These are phyloP conservation scores for Halocaridina rubra DNA, from an alignment of 2,888 invertebrate species.

Conservation along the genomic window DNA sequence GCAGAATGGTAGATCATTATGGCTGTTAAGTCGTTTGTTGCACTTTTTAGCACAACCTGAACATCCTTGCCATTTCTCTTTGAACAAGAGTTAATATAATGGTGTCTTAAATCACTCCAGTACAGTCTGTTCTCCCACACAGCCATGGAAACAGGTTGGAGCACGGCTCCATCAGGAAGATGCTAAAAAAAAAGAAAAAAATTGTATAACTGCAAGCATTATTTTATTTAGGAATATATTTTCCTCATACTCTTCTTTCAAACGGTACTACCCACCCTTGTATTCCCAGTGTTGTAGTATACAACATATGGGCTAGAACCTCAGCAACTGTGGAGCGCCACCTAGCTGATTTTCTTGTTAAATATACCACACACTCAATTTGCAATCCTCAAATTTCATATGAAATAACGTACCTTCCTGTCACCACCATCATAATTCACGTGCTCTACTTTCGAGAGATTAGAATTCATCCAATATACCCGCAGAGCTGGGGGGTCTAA, in stretches of 20 bases:
- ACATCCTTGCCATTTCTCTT: conserved; percentile 31
- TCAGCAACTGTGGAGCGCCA: no score
- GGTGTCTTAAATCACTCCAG: conserved; percentile 41
- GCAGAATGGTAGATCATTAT: conserved; percentile 31
- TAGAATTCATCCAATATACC: conserved; percentile 45
- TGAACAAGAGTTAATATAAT: not conserved
- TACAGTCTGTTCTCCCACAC: conserved; percentile 50
- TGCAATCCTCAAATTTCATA: no score
- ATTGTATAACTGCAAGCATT: not conserved
- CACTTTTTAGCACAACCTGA: not conserved
- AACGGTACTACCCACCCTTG: not conserved
- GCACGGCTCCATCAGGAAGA: not conserved
- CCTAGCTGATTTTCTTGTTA: not conserved
- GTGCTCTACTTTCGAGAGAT: not conserved
- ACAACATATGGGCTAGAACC: no score
- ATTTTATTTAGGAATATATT: not conserved
- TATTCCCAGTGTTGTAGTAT: no score
- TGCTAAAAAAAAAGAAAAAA: not conserved
- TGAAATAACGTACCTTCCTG: conserved; percentile 35
- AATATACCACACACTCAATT: not conserved
- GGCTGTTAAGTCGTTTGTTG: not conserved
- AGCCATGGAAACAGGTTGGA: conserved; percentile 3
- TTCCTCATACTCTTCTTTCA: not conserved
- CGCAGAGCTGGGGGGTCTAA: conserved; percentile 29
- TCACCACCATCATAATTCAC: conserved; percentile 13